phyloP scores from a whole-genome alignment of 2,888 invertebrate genomes.

The Galerucella nymphaeae region DNA sequence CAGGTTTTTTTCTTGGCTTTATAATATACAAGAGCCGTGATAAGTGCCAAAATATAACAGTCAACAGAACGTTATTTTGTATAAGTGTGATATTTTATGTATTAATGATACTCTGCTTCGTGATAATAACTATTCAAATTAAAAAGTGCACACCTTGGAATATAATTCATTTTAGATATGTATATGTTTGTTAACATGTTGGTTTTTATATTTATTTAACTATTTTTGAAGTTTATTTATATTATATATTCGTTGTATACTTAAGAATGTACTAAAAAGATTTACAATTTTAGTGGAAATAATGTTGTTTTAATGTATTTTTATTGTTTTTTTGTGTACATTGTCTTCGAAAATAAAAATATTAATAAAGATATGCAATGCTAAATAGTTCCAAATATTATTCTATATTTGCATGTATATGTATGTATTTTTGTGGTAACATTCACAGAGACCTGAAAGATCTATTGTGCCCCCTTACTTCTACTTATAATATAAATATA shows the following conservation, averaged over 20 bases:
- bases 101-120: slow-evolving; percentile 45
- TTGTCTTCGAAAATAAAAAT: not conserved
- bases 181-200: slow-evolving; percentile 51
- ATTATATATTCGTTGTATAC: not conserved
- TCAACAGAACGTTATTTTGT: slow-evolving; percentile 47
- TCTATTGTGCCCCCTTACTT: too few relatives aligned
- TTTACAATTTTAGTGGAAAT: not conserved
- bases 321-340: not conserved
- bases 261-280: not conserved
- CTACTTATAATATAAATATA: too few relatives aligned
- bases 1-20: slow-evolving; percentile 72
- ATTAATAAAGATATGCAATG: not conserved
- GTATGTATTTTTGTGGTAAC: too few relatives aligned
- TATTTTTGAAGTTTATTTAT: slow-evolving; percentile 5
- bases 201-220: slow-evolving; percentile 11
- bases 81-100: slow-evolving; percentile 47
- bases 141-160: slow-evolving; percentile 53
- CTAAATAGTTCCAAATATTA: too few relatives aligned
- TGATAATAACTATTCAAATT: slow-evolving; percentile 51
- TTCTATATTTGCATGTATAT: too few relatives aligned
- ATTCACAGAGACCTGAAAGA: too few relatives aligned
- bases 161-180: slow-evolving; percentile 47
- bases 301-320: too few relatives aligned
- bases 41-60: slow-evolving; percentile 17
- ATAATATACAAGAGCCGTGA: slow-evolving; percentile 34